Evolutionary conservation across 2,888 invertebrate genomes (phyloP).

Genomic region (Andrena camellia): DNA sequence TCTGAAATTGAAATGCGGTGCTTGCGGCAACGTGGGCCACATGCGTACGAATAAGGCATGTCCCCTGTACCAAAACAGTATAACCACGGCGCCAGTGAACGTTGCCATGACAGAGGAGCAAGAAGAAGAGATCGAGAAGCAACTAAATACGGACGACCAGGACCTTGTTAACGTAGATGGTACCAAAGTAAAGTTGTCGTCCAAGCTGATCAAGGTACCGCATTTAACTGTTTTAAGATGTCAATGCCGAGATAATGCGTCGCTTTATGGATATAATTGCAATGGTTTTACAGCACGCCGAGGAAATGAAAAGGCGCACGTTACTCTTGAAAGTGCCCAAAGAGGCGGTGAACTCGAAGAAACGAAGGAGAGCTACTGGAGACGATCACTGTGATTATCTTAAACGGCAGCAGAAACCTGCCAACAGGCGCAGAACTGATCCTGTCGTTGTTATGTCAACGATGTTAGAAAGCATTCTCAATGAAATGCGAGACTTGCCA

Average conservation of each 20-base stretch:
- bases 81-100: constrained; percentile 87
- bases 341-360: constrained; percentile 88
- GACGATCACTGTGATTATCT: constrained; percentile 96
- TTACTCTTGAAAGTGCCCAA: constrained; percentile 92
- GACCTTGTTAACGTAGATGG: constrained; percentile 97
- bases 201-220: constrained; percentile 92
- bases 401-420: constrained; percentile 92
- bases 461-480: constrained; percentile 95
- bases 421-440: constrained; percentile 96
- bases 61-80: constrained; percentile 93
- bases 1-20: constrained; percentile 97
- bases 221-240: not conserved
- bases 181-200: constrained; percentile 96
- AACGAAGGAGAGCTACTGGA: constrained; percentile 88
- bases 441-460: constrained; percentile 98
- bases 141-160: constrained; percentile 92
- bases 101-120: constrained; percentile 93
- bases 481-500: constrained; percentile 96
- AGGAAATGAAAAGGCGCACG: constrained; percentile 93
- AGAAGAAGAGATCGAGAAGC: constrained; percentile 92
- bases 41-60: constrained; percentile 98
- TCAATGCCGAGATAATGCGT: not conserved
- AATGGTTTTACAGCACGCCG: constrained; percentile 89
- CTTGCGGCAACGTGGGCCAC: constrained; percentile 95
- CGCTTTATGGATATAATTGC: constrained; percentile 6